Evolutionary conservation across 2,888 invertebrate species (phyloP).

Genomic region (Acanthopleura granulata): DNA sequence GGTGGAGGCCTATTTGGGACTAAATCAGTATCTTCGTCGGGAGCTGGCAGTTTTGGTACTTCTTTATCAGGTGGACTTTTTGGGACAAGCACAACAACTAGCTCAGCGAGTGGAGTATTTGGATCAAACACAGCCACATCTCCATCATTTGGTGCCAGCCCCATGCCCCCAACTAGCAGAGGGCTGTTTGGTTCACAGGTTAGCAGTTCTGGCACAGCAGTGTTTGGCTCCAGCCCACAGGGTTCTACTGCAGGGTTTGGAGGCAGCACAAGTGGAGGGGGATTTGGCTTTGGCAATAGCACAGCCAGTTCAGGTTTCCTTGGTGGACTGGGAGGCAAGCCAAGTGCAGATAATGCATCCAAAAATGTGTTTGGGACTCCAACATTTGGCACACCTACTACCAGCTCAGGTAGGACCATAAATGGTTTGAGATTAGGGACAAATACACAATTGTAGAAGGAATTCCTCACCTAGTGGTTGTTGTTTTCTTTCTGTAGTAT

Average conservation of each 20-base stretch:
- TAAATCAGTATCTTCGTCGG: not conserved
- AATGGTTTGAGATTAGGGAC: no score
- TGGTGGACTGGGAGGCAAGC: constrained; percentile 65
- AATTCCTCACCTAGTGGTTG: no score
- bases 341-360: constrained; percentile 66
- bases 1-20: not conserved
- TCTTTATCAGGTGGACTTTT: not conserved
- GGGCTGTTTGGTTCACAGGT: not conserved
- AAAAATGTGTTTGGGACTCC: constrained; percentile 66
- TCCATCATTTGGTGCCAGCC: not conserved
- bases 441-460: no score
- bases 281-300: not conserved
- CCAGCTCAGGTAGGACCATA: not conserved
- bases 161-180: not conserved
- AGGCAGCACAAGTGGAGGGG: not conserved
- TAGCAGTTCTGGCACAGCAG: not conserved
- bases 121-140: not conserved
- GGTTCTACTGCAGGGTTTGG: not conserved
- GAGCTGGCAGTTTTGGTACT: not conserved
- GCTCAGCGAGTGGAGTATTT: not conserved
- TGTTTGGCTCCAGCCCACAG: not conserved
- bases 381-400: constrained; percentile 23
- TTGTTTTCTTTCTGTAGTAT: no score
- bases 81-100: not conserved
- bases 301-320: constrained; percentile 43